A percentile compares a stretch with the other conserved stretches of the same genome.
phyloP scores from a whole-genome alignment of 2,797 vertebrate species.

The Micrastur ruficollis region DNA sequence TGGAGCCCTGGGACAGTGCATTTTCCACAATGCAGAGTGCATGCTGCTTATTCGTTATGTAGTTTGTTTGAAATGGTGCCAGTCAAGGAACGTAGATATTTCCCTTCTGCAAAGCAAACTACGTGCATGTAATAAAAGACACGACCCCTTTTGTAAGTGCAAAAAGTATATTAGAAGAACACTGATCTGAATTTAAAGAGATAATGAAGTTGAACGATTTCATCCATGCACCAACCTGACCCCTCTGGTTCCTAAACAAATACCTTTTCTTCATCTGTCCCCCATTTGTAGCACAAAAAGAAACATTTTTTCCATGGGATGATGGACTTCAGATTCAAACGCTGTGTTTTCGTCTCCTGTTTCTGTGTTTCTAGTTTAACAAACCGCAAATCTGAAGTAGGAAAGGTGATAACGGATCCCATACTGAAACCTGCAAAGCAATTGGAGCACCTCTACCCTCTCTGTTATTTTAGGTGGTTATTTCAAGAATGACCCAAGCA shows the following conservation, averaged over 20 bases:
- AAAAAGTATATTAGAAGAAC: background rate
- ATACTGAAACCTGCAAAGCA: background rate
- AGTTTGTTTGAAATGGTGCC: background rate
- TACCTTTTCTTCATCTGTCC: background rate
- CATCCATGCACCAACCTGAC: background rate
- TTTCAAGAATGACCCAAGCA: slow-evolving; percentile 6
- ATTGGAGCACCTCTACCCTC: background rate
- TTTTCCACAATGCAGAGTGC: background rate
- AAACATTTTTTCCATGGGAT: background rate
- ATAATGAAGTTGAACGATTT: background rate
- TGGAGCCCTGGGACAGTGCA: background rate
- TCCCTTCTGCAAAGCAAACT: background rate
- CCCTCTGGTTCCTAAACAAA: background rate
- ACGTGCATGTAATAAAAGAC: background rate
- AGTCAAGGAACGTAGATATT: background rate
- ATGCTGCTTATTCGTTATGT: rapidly evolving
- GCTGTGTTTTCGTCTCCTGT: background rate
- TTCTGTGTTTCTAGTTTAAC: background rate
- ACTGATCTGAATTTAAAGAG: background rate
- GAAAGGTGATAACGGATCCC: background rate
- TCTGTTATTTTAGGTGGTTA: background rate
- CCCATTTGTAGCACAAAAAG: slow-evolving; percentile 1
- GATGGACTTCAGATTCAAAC: slow-evolving; percentile 18
- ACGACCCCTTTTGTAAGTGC: background rate
- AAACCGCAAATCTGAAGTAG: background rate